Percentiles rank a stretch among this genome's conserved stretches.
These are phyloP conservation scores for Trisateles emortualis DNA, from an alignment of 2,888 invertebrate species.

Conservation along the genomic window DNA sequence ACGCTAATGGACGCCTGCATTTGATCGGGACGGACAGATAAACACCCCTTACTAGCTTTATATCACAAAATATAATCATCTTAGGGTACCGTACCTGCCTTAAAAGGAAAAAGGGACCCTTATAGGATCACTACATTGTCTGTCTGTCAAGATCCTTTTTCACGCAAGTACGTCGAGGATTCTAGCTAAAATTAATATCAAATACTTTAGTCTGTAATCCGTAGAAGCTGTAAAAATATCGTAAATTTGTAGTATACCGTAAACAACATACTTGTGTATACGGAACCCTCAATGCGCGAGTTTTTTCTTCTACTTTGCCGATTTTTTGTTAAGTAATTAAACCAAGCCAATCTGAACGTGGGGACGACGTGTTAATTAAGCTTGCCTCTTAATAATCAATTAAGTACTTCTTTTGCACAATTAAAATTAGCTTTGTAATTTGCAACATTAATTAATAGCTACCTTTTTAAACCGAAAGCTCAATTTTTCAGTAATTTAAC, in stretches of 20 bases:
- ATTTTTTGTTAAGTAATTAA: constrained; percentile 54
- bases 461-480: constrained; percentile 29
- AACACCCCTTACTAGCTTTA: constrained; percentile 12
- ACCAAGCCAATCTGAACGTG: constrained; percentile 53
- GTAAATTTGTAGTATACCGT: too few relatives aligned
- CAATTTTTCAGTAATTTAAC: constrained; percentile 15
- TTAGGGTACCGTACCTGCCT: too few relatives aligned
- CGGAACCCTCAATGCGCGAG: too few relatives aligned
- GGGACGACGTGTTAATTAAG: constrained; percentile 64
- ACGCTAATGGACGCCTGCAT: constrained; percentile 16
- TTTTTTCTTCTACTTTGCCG: too few relatives aligned
- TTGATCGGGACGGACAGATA: constrained; percentile 27
- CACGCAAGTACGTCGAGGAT: too few relatives aligned
- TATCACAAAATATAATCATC: constrained; percentile 8
- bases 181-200: too few relatives aligned
- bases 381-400: constrained; percentile 54
- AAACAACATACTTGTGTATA: too few relatives aligned
- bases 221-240: too few relatives aligned
- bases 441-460: constrained; percentile 40
- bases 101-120: too few relatives aligned
- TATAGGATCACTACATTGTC: too few relatives aligned
- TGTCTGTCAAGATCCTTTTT: too few relatives aligned
- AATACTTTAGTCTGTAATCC: too few relatives aligned
- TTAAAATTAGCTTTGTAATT: constrained; percentile 55
- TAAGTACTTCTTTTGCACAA: constrained; percentile 53